Percentiles rank a stretch among this genome's conserved stretches.
These are phyloP conservation scores for Poeciliopsis retropinna DNA, from an alignment of 2,113 vertebrate genomes.

Conservation along the genomic window DNA sequence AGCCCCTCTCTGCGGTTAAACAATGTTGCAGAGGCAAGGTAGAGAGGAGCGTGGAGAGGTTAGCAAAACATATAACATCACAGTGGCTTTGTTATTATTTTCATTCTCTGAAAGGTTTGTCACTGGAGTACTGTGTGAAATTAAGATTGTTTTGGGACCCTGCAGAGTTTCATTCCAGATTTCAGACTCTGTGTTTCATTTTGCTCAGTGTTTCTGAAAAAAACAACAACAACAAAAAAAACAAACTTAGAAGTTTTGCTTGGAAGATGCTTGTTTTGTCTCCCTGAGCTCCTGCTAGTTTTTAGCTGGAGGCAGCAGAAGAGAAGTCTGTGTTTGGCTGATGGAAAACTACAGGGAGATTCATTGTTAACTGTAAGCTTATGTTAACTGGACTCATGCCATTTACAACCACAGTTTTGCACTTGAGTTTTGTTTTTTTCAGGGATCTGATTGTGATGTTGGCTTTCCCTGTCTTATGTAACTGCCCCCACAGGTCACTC, in stretches of 20 bases:
- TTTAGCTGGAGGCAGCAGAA: constrained; percentile 18
- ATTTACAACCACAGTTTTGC: constrained; percentile 27
- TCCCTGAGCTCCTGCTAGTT: constrained; percentile 8
- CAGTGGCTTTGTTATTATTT: constrained; percentile 53
- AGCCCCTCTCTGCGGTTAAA: constrained; percentile 15
- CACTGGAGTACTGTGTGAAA: constrained; percentile 52
- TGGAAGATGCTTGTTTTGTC: constrained; percentile 39
- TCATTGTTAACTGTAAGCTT: constrained; percentile 15
- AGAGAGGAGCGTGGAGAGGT: constrained; percentile 21
- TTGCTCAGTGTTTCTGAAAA: constrained; percentile 6
- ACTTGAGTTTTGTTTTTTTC: constrained; percentile 11
- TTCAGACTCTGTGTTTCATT: constrained; percentile 8
- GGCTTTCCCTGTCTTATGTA: constrained; percentile 38
- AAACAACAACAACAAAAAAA: neutral
- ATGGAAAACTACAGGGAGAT: constrained; percentile 23
- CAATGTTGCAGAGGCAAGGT: constrained; percentile 29
- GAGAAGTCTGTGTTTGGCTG: constrained; percentile 6
- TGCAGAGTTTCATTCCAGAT: constrained; percentile 17
- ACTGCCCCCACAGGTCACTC: neutral
- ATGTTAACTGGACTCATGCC: constrained; percentile 25
- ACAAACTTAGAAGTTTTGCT: constrained; percentile 10
- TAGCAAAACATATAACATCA: constrained; percentile 9
- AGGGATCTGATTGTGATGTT: constrained; percentile 20
- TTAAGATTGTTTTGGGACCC: constrained; percentile 15
- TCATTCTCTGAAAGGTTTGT: constrained; percentile 42